A percentile compares a stretch with the other conserved stretches of the same genome.
These are phyloP conservation scores for Baryphthengus martii DNA, from an alignment of 2,113 vertebrate species.

Conservation along the genomic window DNA sequence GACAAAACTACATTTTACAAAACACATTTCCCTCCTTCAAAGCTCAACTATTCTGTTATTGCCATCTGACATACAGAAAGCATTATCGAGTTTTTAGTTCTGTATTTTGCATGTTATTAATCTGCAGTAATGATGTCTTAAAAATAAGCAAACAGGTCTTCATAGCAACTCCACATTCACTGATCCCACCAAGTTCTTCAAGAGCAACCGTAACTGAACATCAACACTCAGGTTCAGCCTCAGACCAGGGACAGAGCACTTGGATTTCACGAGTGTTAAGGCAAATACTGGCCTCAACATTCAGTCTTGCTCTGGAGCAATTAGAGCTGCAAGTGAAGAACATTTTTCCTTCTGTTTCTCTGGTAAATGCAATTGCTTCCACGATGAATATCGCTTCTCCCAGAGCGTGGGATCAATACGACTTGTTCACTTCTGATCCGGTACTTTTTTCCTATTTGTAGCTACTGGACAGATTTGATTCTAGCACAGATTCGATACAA, in stretches of 20 bases:
- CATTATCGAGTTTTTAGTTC: background rate
- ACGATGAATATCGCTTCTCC: background rate
- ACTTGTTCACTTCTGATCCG: background rate
- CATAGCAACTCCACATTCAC: background rate
- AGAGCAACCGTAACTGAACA: background rate
- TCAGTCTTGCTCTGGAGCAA: background rate
- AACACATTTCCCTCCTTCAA: background rate
- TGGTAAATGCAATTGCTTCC: background rate
- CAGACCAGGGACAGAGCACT: background rate
- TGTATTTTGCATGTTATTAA: background rate
- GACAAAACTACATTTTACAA: background rate
- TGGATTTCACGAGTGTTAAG: background rate
- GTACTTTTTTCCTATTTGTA: background rate
- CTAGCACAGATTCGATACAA: background rate
- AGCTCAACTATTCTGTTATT: background rate
- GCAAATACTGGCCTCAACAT: background rate
- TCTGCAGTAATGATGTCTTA: background rate
- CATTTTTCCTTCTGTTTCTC: background rate
- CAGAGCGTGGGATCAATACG: rapidly evolving
- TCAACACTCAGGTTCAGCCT: rapidly evolving
- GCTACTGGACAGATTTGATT: background rate
- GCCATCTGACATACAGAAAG: background rate
- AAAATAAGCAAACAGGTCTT: background rate
- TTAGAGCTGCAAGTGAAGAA: background rate
- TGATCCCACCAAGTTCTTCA: background rate